Evolutionary conservation across 2,888 invertebrate genomes (phyloP).

Genomic region (Drosophila greeni): DNA sequence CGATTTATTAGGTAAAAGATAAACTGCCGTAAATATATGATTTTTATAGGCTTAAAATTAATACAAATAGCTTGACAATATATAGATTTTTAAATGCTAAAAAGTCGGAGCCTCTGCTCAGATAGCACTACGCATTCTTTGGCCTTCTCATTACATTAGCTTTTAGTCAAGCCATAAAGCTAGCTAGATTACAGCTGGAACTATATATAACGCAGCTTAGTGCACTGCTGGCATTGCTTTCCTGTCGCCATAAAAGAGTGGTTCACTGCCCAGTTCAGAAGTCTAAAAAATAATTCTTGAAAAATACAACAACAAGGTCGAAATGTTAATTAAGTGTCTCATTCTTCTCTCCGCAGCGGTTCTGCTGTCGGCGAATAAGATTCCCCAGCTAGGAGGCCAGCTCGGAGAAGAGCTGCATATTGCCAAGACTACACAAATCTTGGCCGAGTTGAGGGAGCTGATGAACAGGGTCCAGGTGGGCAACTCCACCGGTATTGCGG

Average conservation of each 20-base stretch:
- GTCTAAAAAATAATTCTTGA: too few relatives aligned
- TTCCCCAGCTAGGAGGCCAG: neutral
- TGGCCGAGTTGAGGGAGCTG: slow-evolving; percentile 69
- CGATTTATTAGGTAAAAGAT: too few relatives aligned
- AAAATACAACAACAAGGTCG: neutral
- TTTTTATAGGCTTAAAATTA: neutral
- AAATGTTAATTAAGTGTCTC: slow-evolving; percentile 1
- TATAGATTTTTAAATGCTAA: neutral
- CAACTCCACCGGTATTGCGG: slow-evolving; percentile 72
- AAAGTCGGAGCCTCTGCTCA: neutral
- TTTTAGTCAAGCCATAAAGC: slow-evolving; percentile 9
- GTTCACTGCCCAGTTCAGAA: slow-evolving; percentile 4
- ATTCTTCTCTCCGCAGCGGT: slow-evolving; percentile 3
- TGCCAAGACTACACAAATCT: slow-evolving; percentile 57
- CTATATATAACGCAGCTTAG: neutral
- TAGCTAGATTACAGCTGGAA: slow-evolving; percentile 3
- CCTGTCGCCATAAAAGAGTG: neutral
- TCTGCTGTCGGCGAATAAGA: slow-evolving; percentile 3
- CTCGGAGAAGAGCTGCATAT: too few relatives aligned
- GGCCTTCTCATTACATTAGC: neutral
- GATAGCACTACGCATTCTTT: neutral
- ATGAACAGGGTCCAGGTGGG: slow-evolving; percentile 60
- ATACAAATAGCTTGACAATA: neutral
- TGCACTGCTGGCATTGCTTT: slow-evolving; percentile 5
- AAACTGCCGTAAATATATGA: too few relatives aligned